Evolutionary conservation across 2,113 vertebrate species (phyloP), one percentile per base, ranked within the genome.

Genomic region (Ptilorrhoa leucosticta): DNA sequence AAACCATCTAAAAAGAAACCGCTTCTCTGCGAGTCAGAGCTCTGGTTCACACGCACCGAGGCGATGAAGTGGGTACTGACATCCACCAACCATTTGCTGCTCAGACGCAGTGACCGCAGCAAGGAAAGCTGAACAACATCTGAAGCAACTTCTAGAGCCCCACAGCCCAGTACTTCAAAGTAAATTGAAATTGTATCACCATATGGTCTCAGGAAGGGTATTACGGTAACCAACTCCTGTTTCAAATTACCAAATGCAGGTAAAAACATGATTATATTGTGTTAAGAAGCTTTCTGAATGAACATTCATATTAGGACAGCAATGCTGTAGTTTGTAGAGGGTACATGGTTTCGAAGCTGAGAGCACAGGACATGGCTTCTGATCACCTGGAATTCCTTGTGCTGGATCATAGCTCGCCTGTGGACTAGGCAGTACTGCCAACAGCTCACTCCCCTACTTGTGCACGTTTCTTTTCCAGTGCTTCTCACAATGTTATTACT

Each of bases 91-190:
- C n/a, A 13, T 54, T 37, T 44, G 33, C 66, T 92, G 75, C 54
- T 77, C 60, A 53, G 63, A 31, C 0, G 0, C 23, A 50, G 39
- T 1, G 1, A 31, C 78, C 7, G 1, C 64, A 89, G 83, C 54
- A 73, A 39, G 44, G 71, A 78, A 83, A 83, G 37, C 39, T 75
- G 39, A 93, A 77, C 60, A 78, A 42, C 76, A 40, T 23, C 54
- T 40, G 39, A 70, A 94, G 50, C 22, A 54, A 2, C 15, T 69
- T 77, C 83, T 28, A 40, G 45, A 42, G 15, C 10, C 18, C 16
- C 26, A 0, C 5, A 24, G 45, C 30, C 23, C 71, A 31, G 3
- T 20, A 21, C 27, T 51, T 73, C 18, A 37, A 53, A 65, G 15
- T 27, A 65, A 65, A 85, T 15, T 33, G 20, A 88, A 90, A 47